Evolutionary conservation across 2,888 invertebrate species (phyloP).

Genomic region (Timema podura): DNA sequence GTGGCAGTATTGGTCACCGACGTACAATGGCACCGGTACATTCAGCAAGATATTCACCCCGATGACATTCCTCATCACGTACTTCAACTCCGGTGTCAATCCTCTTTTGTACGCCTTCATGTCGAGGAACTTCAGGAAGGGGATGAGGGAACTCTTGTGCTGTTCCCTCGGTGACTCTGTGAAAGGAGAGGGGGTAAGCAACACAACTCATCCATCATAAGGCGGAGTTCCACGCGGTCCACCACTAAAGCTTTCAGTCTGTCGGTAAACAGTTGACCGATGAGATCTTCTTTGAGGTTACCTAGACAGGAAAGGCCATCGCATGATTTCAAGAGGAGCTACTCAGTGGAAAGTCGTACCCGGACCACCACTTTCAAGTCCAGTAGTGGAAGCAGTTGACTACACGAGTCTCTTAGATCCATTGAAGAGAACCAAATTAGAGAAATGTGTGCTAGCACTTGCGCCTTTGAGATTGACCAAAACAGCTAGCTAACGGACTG

Average conservation of each 20-base stretch:
- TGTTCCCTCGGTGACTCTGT: conserved; percentile 47
- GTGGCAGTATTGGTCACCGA: conserved; percentile 78
- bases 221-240: conserved; percentile 51
- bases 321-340: too few relatives aligned
- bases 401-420: too few relatives aligned
- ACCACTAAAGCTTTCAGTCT: conserved; percentile 46
- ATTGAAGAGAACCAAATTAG: too few relatives aligned
- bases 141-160: conserved; percentile 74
- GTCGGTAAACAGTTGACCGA: conserved; percentile 25
- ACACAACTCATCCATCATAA: conserved; percentile 42
- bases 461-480: too few relatives aligned
- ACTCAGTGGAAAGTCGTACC: too few relatives aligned
- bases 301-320: neutral
- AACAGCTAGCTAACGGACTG: too few relatives aligned
- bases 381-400: too few relatives aligned
- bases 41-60: conserved; percentile 78
- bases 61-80: conserved; percentile 79
- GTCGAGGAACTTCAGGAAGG: conserved; percentile 74
- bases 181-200: conserved; percentile 29
- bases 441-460: too few relatives aligned
- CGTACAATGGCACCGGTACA: conserved; percentile 65
- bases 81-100: conserved; percentile 87
- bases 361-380: too few relatives aligned
- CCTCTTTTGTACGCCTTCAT: conserved; percentile 87
- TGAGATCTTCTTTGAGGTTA: conserved; percentile 2